phyloP scores from a whole-genome alignment of 1,140 invertebrate species.

The Diorhabda carinulata region DNA sequence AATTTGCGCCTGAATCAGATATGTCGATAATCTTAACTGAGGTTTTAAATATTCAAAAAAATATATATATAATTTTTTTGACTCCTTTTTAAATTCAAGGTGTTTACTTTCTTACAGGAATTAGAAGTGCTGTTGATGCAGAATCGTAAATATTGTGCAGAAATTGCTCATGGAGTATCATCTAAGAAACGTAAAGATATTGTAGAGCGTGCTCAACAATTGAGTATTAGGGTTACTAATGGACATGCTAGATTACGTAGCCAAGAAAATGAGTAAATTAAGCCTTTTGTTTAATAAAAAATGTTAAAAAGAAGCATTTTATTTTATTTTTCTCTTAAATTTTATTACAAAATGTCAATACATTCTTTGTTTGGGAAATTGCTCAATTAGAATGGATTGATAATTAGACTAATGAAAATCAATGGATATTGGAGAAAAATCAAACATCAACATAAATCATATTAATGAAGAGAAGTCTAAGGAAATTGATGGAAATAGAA shows the following conservation, averaged over 20 bases:
- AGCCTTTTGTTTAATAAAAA: conserved; percentile 19
- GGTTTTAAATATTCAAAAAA: conserved; percentile 6
- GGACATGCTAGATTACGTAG: conserved; percentile 91
- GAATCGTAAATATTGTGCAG: conserved; percentile 94
- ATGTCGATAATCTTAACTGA: conserved; percentile 39
- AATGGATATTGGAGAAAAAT: too few species aligned
- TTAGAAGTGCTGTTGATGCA: conserved; percentile 99
- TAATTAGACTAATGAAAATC: too few species aligned
- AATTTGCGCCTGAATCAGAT: conserved; percentile 45
- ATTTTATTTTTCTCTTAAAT: not conserved
- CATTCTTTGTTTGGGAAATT: not conserved
- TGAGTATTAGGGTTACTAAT: conserved; percentile 94
- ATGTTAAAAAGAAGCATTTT: not conserved
- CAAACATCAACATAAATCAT: too few species aligned
- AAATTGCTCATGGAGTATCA: conserved; percentile 95
- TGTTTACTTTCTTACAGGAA: conserved; percentile 65
- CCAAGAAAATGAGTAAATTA: conserved; percentile 94
- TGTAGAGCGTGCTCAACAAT: conserved; percentile 93
- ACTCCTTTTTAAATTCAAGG: not conserved
- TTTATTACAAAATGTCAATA: not conserved
- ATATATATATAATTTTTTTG: not conserved
- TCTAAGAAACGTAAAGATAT: conserved; percentile 95
- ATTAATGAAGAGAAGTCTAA: too few species aligned
- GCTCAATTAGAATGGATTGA: too few species aligned
- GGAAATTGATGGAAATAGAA: too few species aligned